Conservation (phyloP, 2,888 invertebrate genomes). For the Caenorhabditis wallacei region DNA sequence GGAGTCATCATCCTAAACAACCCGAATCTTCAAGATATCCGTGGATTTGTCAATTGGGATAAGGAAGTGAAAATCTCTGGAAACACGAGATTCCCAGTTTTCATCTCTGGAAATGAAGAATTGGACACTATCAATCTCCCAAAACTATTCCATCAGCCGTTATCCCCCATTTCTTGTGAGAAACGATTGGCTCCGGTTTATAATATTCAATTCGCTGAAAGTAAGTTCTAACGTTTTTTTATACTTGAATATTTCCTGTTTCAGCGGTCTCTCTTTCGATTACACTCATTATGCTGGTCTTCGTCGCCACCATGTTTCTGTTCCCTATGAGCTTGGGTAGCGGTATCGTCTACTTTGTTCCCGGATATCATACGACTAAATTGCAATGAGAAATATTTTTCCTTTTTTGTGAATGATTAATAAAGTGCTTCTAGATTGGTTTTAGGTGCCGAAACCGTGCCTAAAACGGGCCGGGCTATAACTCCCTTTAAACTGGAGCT, state of each 20-base stretch:
- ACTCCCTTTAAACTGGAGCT: too few species aligned
- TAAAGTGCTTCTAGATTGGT: too few species aligned
- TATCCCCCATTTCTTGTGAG: slow-evolving; percentile 34
- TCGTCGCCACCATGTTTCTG: slow-evolving; percentile 15
- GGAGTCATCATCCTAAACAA: slow-evolving; percentile 49
- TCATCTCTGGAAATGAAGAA: slow-evolving; percentile 41
- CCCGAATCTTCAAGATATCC: slow-evolving; percentile 21
- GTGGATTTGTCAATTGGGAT: slow-evolving; percentile 33
- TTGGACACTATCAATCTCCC: slow-evolving; percentile 49
- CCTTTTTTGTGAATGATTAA: too few species aligned
- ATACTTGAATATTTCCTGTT: neutral
- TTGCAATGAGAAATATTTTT: neutral
- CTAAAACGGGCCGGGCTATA: too few species aligned
- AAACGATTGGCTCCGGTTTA: slow-evolving; percentile 31
- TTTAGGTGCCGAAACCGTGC: too few species aligned
- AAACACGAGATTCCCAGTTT: slow-evolving; percentile 11
- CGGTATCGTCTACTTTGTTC: slow-evolving; percentile 43
- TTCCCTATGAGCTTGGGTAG: slow-evolving; percentile 43
- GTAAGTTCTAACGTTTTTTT: neutral
- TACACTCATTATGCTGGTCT: neutral
- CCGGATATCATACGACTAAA: slow-evolving; percentile 29
- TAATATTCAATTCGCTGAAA: slow-evolving; percentile 32
- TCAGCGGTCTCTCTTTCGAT: slow-evolving; percentile 14
- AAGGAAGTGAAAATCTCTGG: neutral
- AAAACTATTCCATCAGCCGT: slow-evolving; percentile 31